A percentile compares a stretch with the other conserved stretches of the same genome.
phyloP scores from a whole-genome alignment of 1,140 invertebrate genomes.

The Spodoptera frugiperda region DNA sequence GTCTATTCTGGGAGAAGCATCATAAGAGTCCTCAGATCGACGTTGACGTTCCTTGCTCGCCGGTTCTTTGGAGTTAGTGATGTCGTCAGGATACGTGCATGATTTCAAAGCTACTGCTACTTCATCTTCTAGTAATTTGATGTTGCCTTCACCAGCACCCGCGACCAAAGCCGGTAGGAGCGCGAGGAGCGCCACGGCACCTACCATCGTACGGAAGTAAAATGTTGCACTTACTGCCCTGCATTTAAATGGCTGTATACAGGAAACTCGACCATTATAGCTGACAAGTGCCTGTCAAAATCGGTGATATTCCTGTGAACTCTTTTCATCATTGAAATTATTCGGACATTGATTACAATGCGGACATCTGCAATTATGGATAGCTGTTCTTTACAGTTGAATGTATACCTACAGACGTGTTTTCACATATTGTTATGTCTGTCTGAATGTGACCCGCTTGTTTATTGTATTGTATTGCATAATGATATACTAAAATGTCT shows the following conservation, averaged over 20 bases:
- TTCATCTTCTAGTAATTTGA: conserved; percentile 75
- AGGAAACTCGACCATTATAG: conserved; percentile 67
- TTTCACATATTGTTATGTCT: too few species aligned
- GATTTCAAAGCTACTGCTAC: conserved; percentile 64
- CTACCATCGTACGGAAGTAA: conserved; percentile 54
- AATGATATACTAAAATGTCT: too few species aligned
- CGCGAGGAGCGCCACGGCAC: conserved; percentile 53
- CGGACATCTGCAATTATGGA: neutral
- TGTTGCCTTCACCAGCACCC: conserved; percentile 72
- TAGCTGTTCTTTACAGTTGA: neutral
- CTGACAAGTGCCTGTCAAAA: conserved; percentile 67
- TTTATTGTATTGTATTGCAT: too few species aligned
- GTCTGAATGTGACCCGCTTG: too few species aligned
- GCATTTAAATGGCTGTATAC: conserved; percentile 54
- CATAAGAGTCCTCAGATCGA: conserved; percentile 54
- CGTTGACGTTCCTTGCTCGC: conserved; percentile 54
- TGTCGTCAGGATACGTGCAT: conserved; percentile 55
- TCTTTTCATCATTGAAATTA: conserved; percentile 28
- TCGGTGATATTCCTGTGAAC: conserved; percentile 38
- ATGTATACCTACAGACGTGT: too few species aligned
- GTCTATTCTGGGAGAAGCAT: conserved; percentile 62
- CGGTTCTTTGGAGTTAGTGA: conserved; percentile 8
- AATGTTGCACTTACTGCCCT: conserved; percentile 31
- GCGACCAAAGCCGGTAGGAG: conserved; percentile 57
- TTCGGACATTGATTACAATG: conserved; percentile 12